Base-by-base conservation (phyloP, 1,140 invertebrate genomes). In the Drosophila ohnishii region DNA sequence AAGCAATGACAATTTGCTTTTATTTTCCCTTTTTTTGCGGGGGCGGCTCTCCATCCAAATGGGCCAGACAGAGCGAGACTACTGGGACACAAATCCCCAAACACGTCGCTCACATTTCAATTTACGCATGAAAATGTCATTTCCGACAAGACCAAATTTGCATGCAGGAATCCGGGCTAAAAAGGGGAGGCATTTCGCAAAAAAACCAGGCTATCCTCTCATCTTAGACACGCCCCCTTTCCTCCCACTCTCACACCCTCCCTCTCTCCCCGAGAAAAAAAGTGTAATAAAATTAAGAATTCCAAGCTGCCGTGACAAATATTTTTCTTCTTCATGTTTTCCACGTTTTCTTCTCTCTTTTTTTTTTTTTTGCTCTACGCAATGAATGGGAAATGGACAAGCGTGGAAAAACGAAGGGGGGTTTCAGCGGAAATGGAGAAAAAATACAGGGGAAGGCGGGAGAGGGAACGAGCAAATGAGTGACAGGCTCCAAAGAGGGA, bases 51-150 rank as follows among this genome's bases (percentile, higher is more conserved):
- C 34, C 34, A 30, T 11, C 34, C 11, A 51, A 51, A 13, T 34
- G 7, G 32, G 1, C 6, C 32, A 53, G 50, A 22, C 32, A 30
- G 47, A 16, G 28, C 14, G 25, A 30, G 34, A 37, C 51, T 56
- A 32, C 47, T 56, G 37, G 45, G 66, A 72, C 53, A 72, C 69
- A 77, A 88, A 88, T 88, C 84, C 84, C 84, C 84, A 88, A 87
- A 87, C 86, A 90, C 87, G 86, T 90, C 82, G 82, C 86, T 80
- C 82, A 86, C 86, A 90, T 90, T 90, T 90, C 86, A 90, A 90
- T 90, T 90, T 90, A 90, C 86, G 87, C 86, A 90, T 90, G 87
- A 90, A 90, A 90, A 90, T 90, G 86, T 83, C 87, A 90, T 90
- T 90, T 86, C 87, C 84, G 80, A 88, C 84, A 83, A 67, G 71